Conservation (phyloP, 2,888 invertebrate species). For the Eledona agricola region DNA sequence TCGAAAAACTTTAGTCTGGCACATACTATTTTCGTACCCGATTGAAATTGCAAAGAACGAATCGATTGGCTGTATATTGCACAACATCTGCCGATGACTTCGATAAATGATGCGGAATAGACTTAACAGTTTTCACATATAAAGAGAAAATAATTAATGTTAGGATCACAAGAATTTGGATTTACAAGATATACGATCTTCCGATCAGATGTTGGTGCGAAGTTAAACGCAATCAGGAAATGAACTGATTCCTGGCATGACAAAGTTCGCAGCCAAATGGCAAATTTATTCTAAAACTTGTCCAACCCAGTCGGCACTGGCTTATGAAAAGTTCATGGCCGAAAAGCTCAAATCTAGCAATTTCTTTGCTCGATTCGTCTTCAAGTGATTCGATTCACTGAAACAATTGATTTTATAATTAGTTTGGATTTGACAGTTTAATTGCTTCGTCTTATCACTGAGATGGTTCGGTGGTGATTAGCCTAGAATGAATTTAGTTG, state of each 20-base stretch:
- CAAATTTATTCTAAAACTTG: constrained; percentile 22
- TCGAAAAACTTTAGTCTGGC: neutral
- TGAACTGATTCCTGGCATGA: too few species aligned
- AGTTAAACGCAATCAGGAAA: too few species aligned
- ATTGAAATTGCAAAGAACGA: constrained; percentile 8
- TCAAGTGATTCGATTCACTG: too few species aligned
- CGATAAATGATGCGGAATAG: constrained; percentile 1
- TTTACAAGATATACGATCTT: too few species aligned
- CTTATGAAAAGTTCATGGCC: constrained; percentile 26
- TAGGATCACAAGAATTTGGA: too few species aligned
- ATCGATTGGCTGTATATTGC: constrained; percentile 4
- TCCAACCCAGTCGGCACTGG: constrained; percentile 6
- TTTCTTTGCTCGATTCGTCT: constrained; percentile 16
- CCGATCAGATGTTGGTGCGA: too few species aligned
- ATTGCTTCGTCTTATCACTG: too few species aligned
- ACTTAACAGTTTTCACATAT: neutral
- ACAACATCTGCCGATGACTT: constrained; percentile 12
- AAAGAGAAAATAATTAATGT: too few species aligned
- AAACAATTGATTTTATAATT: too few species aligned
- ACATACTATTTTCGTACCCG: constrained; percentile 2
- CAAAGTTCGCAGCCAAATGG: constrained; percentile 21
- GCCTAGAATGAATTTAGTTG: too few species aligned
- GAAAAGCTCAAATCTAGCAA: constrained; percentile 11
- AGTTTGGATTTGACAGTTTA: too few species aligned
- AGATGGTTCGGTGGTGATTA: too few species aligned